phyloP scores from a whole-genome alignment of 2,797 vertebrate genomes.

The Fratercula arctica region DNA sequence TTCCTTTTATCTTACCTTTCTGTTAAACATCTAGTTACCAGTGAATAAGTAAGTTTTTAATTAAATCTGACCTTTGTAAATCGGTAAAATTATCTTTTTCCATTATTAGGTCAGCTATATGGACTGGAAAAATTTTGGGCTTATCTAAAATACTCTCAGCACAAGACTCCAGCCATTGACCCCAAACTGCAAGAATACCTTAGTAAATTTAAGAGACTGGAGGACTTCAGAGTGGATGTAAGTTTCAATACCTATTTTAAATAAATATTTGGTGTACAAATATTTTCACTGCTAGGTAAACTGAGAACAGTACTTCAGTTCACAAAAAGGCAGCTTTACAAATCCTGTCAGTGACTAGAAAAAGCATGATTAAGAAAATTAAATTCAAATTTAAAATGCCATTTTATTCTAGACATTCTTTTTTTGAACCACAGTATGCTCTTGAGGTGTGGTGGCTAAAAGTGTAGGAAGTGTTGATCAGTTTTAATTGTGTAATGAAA shows the following conservation, averaged over 20 bases:
- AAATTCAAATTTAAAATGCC: neutral
- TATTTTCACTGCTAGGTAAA: neutral
- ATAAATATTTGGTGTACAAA: neutral
- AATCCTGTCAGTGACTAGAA: neutral
- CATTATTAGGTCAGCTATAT: constrained; percentile 88
- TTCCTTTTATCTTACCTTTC: neutral
- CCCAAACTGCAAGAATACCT: constrained; percentile 89
- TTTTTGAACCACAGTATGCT: neutral
- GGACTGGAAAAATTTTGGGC: constrained; percentile 98
- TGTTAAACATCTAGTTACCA: neutral
- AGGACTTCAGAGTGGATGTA: constrained; percentile 92
- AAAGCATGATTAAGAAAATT: neutral
- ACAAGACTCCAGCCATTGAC: constrained; percentile 85
- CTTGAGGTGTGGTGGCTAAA: neutral
- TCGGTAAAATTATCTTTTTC: neutral
- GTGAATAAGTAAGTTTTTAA: neutral
- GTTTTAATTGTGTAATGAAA: neutral
- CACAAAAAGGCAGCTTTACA: neutral
- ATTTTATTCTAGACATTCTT: neutral
- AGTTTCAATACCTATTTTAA: constrained; percentile 54
- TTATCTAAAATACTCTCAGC: constrained; percentile 90
- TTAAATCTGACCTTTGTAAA: neutral
- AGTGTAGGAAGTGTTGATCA: neutral
- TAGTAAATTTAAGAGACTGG: constrained; percentile 88
- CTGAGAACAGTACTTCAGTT: neutral